phyloP scores from a whole-genome alignment of 2,113 vertebrate species.

The Natator depressus region DNA sequence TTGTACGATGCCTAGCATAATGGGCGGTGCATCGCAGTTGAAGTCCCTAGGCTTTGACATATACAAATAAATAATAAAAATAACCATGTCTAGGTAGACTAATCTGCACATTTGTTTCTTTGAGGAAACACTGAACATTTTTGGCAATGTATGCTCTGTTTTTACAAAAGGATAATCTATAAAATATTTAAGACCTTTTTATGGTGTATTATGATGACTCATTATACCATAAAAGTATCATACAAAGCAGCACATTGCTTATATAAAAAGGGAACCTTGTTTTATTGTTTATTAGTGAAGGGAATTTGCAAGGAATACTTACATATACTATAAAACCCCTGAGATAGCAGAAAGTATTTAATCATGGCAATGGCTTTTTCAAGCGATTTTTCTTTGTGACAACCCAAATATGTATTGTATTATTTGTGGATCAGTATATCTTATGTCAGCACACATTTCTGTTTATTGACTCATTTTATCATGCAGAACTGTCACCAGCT shows the following conservation, averaged over 20 bases:
- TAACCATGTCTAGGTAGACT: constrained; percentile 2
- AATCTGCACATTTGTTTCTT: constrained; percentile 11
- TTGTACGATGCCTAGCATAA: background rate
- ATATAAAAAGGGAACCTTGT: background rate
- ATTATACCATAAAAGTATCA: constrained; percentile 44
- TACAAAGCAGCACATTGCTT: constrained; percentile 44
- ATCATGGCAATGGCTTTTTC: background rate
- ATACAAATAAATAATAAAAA: background rate
- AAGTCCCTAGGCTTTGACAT: background rate
- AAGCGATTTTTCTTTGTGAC: constrained; percentile 70
- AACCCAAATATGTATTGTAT: constrained; percentile 35
- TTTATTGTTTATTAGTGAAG: constrained; percentile 19
- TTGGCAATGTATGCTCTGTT: constrained; percentile 46
- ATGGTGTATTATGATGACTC: constrained; percentile 48
- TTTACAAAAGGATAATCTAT: constrained; percentile 10
- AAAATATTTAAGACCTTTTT: constrained; percentile 51
- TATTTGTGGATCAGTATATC: constrained; percentile 53
- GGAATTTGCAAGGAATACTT: constrained; percentile 21
- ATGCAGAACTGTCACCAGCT: constrained; percentile 68
- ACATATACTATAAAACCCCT: background rate
- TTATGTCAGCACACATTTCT: constrained; percentile 41
- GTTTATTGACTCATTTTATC: constrained; percentile 79
- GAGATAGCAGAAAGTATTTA: constrained; percentile 9
- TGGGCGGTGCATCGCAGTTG: background rate
- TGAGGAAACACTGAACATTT: background rate